Base-by-base conservation (phyloP, 2,797 vertebrate genomes). In the Zenarchopterus dispar region DNA sequence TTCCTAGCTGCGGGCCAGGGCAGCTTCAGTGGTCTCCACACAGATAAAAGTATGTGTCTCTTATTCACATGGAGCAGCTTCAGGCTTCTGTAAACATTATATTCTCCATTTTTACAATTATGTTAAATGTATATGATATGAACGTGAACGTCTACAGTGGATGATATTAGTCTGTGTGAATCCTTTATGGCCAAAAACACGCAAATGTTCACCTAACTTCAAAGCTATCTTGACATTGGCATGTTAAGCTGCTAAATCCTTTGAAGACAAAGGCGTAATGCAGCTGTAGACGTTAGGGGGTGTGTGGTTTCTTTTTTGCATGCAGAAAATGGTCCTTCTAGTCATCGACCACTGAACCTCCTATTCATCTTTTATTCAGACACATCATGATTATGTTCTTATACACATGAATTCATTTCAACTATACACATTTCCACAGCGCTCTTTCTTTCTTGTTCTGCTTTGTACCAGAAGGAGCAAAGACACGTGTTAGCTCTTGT, bases 401-500 rank as follows among this genome's bases (percentile, higher is more conserved):
- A 80, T 64, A 49, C 56, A 68, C 65, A 31, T 48, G 24, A 67
- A 81, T 59, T 60, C 62, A 81, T 74, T 56, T 49, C 3, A 71
- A 75, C 69, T 61, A 17, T 64, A 73, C 56, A 75, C 36, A 77
- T 70, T 67, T 74, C 47, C 56, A 64, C 66, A 60, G 65, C 60
- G 65, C 60, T 73, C 43, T 53, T 67, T 63, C 64, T 60, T 62
- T 75, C 73, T 78, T 82, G 73, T 82, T 78, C 57, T 70, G 64
- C 77, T 76, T 75, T 54, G 70, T 64, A 72, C 63, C 60, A 68
- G 59, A 61, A 73, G 61, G 47, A 83, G 73, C 52, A 67, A 66
- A 84, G 84, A 86, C 81, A 77, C 2, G 48, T 82, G 82, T 87
- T 81, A 68, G 67, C 64, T 17, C 68, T 81, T 78, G 75, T 89